Evolutionary conservation across 2,797 vertebrate species (phyloP), one percentile per base, ranked within the genome.

Genomic region (Typhlichthys eigenmanni): DNA sequence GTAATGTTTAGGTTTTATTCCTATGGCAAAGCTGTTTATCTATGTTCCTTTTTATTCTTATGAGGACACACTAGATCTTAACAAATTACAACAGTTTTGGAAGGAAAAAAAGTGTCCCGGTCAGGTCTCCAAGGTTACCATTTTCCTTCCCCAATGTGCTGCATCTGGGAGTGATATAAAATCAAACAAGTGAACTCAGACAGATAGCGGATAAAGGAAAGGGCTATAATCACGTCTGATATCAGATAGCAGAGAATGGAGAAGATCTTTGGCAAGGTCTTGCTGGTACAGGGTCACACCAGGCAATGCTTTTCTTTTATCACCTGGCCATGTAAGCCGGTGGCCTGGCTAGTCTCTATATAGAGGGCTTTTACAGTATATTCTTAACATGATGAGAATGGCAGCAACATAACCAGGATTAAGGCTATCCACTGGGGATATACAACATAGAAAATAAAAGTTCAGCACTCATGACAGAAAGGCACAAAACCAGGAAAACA

Each of bases 201-300:
- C 74, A 50, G 71, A 55, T 58, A 43, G 55, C 64, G 68, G 69
- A 76, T 77, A 62, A 76, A 34, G 59, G 61, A 78, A 1, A 62
- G 66, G 49, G 75, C 70, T 78, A 72, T 80, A 83, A 81, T 83
- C 77, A 76, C 55, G 75, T 75, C 71, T 79, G 79, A 84, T 75
- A 72, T 69, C 65, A 69, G 79, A 76, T 61, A 57, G 72, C n/a
- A 14, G 63, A 59, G 74, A 71, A 63, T 17, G 61, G 62, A 63
- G 63, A 64, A 74, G 66, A 57, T 83, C 72, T 19, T 54, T 13
- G 48, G 43, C 58, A 75, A 56, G 34, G 72, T 64, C 71, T 76
- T 68, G 50, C 62, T 46, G 1, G 14, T 50, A 10, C 38, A 43
- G 61, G 72, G 53, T 76, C 71, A 69, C 74, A 72, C 68, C 72